These are phyloP conservation scores for Metaphire vulgaris DNA, from an alignment of 1,140 invertebrate species.

Conservation along the genomic window DNA sequence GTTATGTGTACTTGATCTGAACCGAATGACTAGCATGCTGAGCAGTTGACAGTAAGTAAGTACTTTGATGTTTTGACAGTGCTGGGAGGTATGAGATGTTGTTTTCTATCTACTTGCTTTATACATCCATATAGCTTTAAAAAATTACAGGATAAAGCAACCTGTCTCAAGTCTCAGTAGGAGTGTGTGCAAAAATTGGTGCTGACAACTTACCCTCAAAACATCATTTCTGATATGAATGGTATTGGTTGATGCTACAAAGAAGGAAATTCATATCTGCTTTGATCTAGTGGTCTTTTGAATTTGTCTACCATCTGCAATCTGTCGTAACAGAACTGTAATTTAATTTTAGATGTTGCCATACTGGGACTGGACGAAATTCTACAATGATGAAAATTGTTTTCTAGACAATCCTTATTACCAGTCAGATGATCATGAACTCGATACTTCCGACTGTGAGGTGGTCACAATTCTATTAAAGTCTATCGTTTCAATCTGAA, in stretches of 20 bases:
- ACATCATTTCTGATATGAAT: neutral
- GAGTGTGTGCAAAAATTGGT: too few species aligned
- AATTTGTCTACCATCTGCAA: too few species aligned
- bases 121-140: too few species aligned
- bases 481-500: neutral
- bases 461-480: slow-evolving; percentile 39
- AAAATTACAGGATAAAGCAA: too few species aligned
- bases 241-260: neutral
- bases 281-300: neutral
- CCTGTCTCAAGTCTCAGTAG: too few species aligned
- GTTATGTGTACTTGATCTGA: too few species aligned
- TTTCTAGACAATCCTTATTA: slow-evolving; percentile 63
- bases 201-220: too few species aligned
- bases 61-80: too few species aligned
- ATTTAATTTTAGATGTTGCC: slow-evolving; percentile 56
- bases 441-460: slow-evolving; percentile 58
- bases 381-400: slow-evolving; percentile 65
- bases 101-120: too few species aligned
- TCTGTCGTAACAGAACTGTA: neutral
- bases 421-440: slow-evolving; percentile 47
- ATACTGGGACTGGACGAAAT: slow-evolving; percentile 71
- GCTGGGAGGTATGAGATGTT: too few species aligned
- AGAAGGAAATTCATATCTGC: neutral
- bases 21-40: too few species aligned
- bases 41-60: too few species aligned